Evolutionary conservation across 1,140 invertebrate species (phyloP).

Genomic region (Lordiphosa collinella): DNA sequence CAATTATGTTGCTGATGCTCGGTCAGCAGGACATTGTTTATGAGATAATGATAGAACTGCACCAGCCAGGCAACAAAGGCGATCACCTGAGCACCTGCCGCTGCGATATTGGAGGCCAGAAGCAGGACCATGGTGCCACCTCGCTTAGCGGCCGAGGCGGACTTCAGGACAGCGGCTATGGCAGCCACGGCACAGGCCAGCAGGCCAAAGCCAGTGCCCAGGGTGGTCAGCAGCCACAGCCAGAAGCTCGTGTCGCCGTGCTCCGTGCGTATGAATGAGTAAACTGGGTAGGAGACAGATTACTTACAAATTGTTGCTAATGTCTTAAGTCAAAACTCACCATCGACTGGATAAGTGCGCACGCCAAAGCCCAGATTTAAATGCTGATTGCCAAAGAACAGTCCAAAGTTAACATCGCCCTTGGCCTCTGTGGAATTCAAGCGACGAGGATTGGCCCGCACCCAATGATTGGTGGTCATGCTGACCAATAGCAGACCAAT

Average conservation of each 20-base stretch:
- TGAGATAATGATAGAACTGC: slow-evolving; percentile 74
- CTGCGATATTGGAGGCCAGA: slow-evolving; percentile 63
- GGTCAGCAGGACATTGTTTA: slow-evolving; percentile 63
- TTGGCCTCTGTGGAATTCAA: slow-evolving; percentile 86
- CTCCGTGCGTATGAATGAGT: slow-evolving; percentile 65
- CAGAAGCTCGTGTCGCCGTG: slow-evolving; percentile 66
- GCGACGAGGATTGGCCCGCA: slow-evolving; percentile 87
- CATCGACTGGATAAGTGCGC: slow-evolving; percentile 81
- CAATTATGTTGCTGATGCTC: slow-evolving; percentile 66
- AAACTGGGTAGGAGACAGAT: slow-evolving; percentile 37
- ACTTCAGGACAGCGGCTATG: slow-evolving; percentile 70
- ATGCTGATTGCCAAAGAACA: slow-evolving; percentile 91
- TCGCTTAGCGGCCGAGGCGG: slow-evolving; percentile 69
- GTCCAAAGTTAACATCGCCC: slow-evolving; percentile 89
- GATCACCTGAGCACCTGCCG: slow-evolving; percentile 64
- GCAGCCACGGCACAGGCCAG: slow-evolving; percentile 69
- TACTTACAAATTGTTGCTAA: background rate
- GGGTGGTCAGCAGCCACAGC: slow-evolving; percentile 70
- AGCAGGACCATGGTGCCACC: slow-evolving; percentile 70
- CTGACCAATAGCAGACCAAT: slow-evolving; percentile 91
- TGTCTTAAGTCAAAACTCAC: slow-evolving; percentile 24
- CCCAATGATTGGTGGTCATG: slow-evolving; percentile 93
- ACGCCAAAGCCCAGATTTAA: slow-evolving; percentile 91
- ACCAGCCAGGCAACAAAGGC: slow-evolving; percentile 75
- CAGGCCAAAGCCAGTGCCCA: slow-evolving; percentile 72